Evolutionary conservation across 2,113 vertebrate species (phyloP).

Genomic region (Bufo bufo): DNA sequence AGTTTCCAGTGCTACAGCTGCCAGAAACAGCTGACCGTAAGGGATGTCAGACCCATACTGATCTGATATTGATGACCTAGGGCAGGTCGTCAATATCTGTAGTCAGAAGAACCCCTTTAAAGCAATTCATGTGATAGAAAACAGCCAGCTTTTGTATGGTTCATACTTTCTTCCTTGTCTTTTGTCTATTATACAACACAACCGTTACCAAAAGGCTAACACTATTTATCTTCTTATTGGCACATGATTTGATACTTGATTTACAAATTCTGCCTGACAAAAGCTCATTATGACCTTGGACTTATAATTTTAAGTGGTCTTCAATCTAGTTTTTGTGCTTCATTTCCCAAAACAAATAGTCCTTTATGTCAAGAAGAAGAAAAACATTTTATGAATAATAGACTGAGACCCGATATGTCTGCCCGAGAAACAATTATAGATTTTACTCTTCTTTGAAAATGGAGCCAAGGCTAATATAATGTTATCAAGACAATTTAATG

Average conservation of each 20-base stretch:
- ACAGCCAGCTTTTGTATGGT: not conserved
- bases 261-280: constrained; percentile 39
- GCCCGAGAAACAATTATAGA: constrained; percentile 47
- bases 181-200: not conserved
- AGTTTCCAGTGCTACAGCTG: too few species aligned
- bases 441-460: constrained; percentile 51
- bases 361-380: constrained; percentile 54
- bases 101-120: too few species aligned
- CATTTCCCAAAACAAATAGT: constrained; percentile 57
- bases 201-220: not conserved
- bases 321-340: constrained; percentile 44
- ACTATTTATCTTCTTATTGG: constrained; percentile 8
- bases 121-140: not conserved
- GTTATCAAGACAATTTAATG: constrained; percentile 40
- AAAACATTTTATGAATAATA: constrained; percentile 55
- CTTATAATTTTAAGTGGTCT: constrained; percentile 53
- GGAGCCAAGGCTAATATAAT: constrained; percentile 50
- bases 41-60: too few species aligned
- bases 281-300: constrained; percentile 47
- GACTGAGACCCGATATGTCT: constrained; percentile 54
- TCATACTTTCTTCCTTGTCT: not conserved
- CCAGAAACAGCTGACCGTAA: too few species aligned
- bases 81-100: too few species aligned
- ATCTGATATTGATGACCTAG: too few species aligned
- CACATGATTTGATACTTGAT: constrained; percentile 9